Percentiles rank a stretch among this genome's conserved stretches.
phyloP scores from a whole-genome alignment of 2,797 vertebrate genomes.

The Tachyglossus aculeatus region DNA sequence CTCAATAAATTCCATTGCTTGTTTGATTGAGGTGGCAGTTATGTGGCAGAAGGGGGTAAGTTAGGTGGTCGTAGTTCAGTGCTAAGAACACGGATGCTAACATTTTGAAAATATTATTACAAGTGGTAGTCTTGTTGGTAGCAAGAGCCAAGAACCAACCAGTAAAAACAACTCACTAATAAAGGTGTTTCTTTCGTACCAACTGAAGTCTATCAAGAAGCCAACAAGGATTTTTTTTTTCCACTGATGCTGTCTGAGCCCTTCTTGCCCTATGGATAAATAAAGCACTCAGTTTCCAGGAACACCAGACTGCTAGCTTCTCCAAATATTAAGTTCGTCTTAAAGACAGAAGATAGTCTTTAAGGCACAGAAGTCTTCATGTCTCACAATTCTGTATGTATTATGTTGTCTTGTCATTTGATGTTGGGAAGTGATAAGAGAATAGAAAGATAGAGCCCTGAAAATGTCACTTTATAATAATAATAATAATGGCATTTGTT shows the following conservation, averaged over 20 bases:
- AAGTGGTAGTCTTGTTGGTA: not conserved
- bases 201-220: not conserved
- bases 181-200: not conserved
- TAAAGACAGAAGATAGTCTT: not conserved
- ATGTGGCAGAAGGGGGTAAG: too few relatives aligned
- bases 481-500: too few relatives aligned
- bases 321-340: too few relatives aligned
- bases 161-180: not conserved
- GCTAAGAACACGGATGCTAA: accelerated
- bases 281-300: not conserved
- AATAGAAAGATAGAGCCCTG: not conserved
- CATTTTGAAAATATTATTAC: not conserved
- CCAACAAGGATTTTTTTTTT: too few relatives aligned
- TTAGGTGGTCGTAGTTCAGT: not conserved
- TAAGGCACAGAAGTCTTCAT: not conserved
- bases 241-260: not conserved
- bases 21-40: not conserved
- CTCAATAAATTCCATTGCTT: too few relatives aligned
- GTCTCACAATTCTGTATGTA: not conserved
- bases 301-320: not conserved
- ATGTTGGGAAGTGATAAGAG: not conserved
- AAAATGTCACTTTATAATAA: not conserved
- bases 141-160: not conserved
- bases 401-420: not conserved
- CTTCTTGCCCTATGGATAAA: not conserved